These are phyloP conservation scores for Deilephila elpenor DNA, from an alignment of 2,888 invertebrate species.

Conservation along the genomic window DNA sequence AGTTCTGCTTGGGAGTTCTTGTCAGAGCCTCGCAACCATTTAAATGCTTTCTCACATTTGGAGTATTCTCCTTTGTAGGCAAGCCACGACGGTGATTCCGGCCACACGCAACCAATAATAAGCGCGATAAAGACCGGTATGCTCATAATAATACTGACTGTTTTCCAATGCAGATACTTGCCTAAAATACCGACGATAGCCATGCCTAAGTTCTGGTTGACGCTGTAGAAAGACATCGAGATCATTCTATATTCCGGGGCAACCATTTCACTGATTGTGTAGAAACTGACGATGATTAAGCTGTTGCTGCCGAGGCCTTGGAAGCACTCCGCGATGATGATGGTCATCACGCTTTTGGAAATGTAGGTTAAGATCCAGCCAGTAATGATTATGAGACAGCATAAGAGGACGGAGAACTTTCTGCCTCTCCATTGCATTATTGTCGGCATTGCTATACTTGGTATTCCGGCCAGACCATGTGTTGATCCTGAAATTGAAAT, in stretches of 20 bases:
- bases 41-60: constrained; percentile 36
- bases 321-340: constrained; percentile 13
- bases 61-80: constrained; percentile 39
- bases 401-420: constrained; percentile 41
- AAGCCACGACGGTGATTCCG: constrained; percentile 44
- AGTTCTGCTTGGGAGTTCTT: constrained; percentile 36
- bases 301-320: background rate
- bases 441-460: constrained; percentile 42
- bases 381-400: constrained; percentile 31
- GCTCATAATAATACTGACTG: constrained; percentile 35
- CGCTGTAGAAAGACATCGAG: constrained; percentile 33
- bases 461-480: constrained; percentile 46
- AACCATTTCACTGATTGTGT: constrained; percentile 7
- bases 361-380: background rate
- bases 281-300: background rate
- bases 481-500: constrained; percentile 42
- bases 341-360: background rate
- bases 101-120: constrained; percentile 36
- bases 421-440: constrained; percentile 47
- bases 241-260: background rate
- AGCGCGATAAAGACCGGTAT: constrained; percentile 35
- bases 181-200: constrained; percentile 35
- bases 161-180: constrained; percentile 42
- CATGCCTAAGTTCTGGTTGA: constrained; percentile 38
- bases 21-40: constrained; percentile 36